These are phyloP conservation scores for Euphysa ruthae DNA, from an alignment of 30 jellyfish, hydroid and myxozoan genomes.

Conservation along the genomic window DNA sequence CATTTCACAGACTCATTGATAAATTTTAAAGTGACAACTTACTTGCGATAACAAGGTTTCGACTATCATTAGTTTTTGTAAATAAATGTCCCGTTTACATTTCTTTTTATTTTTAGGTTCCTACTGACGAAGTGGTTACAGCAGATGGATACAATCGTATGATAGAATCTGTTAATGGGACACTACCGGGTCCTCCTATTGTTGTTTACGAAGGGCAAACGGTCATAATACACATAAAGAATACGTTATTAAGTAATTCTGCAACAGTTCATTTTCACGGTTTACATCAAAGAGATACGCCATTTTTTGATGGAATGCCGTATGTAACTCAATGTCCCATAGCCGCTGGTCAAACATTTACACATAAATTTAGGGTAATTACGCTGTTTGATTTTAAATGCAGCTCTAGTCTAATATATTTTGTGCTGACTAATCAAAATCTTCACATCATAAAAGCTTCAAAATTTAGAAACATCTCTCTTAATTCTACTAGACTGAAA, in stretches of 20 bases:
- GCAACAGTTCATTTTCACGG: constrained; percentile 95
- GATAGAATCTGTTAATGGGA: constrained; percentile 74
- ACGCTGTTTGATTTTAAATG: no score
- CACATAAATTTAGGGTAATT: constrained; percentile 90
- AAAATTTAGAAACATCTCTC: no score
- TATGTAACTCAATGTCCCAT: constrained; percentile 91
- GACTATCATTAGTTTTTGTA: no score
- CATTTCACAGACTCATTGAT: no score
- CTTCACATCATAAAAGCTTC: no score
- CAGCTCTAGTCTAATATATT: no score
- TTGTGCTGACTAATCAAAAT: no score
- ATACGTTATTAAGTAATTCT: constrained; percentile 67
- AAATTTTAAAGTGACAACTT: no score
- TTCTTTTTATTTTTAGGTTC: constrained; percentile 24
- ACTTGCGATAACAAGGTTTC: no score
- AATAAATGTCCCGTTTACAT: no score
- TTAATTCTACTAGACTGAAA: no score
- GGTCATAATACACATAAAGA: constrained; percentile 51
- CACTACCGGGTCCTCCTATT: constrained; percentile 91
- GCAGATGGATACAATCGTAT: constrained; percentile 83
- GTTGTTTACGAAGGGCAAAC: constrained; percentile 84
- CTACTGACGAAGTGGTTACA: constrained; percentile 74
- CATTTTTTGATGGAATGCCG: constrained; percentile 94
- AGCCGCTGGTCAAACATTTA: constrained; percentile 94
- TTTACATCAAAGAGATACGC: constrained; percentile 73